These are phyloP conservation scores for Dipodomys merriami DNA, from an alignment of 2,113 vertebrate species.

Conservation along the genomic window DNA sequence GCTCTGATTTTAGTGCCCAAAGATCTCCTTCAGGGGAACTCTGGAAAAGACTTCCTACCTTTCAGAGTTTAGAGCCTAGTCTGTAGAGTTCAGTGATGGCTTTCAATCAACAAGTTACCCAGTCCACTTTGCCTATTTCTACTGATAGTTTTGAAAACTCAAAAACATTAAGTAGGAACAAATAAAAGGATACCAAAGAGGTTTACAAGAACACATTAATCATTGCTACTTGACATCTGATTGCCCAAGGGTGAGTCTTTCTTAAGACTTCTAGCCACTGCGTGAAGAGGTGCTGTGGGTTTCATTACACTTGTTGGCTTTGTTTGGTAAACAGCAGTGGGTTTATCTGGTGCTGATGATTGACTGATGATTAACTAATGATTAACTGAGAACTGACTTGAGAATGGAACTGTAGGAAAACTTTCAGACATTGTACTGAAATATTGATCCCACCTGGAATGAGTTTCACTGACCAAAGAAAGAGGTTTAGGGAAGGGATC, in stretches of 20 bases:
- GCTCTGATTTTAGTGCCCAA: not conserved
- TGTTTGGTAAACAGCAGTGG: no score
- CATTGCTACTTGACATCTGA: not conserved
- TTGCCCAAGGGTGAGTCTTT: no score
- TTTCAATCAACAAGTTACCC: not conserved
- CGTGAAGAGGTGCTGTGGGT: not conserved
- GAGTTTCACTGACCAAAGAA: no score
- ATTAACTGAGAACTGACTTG: no score
- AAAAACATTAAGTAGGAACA: not conserved
- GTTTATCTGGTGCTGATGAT: no score
- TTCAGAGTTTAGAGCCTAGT: not conserved
- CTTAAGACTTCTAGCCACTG: not conserved
- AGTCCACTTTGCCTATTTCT: not conserved
- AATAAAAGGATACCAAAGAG: not conserved
- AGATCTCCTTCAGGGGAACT: not conserved
- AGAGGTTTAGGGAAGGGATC: no score
- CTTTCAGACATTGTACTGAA: no score
- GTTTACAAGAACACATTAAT: not conserved
- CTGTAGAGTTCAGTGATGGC: accelerated
- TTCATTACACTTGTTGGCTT: not conserved
- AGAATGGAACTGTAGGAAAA: no score
- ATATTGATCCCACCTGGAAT: no score
- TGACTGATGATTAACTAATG: no score
- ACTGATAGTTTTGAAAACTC: not conserved
- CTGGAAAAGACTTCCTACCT: not conserved